phyloP scores from a whole-genome alignment of 2,113 vertebrate species.

The Colossoma macropomum region DNA sequence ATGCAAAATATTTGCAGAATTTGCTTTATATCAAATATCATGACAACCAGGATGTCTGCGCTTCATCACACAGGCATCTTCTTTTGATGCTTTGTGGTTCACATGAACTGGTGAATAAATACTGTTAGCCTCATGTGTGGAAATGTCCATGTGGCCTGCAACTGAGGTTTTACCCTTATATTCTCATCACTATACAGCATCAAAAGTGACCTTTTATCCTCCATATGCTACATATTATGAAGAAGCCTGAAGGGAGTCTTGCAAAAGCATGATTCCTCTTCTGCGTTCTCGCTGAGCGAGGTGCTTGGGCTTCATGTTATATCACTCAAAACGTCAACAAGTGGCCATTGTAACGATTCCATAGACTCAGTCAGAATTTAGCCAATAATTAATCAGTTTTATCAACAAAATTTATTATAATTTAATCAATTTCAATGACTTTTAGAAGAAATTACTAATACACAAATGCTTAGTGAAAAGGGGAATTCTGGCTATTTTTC shows the following conservation, averaged over 20 bases:
- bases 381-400: no score
- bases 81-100: not conserved
- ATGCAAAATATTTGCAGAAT: slow-evolving; percentile 23
- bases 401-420: no score
- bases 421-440: no score
- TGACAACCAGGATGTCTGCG: slow-evolving; percentile 1
- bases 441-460: no score
- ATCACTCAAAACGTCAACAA: not conserved
- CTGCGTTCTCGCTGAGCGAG: not conserved
- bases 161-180: not conserved
- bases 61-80: not conserved
- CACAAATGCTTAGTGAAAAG: no score
- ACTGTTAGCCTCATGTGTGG: not conserved
- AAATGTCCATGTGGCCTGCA: not conserved
- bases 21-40: slow-evolving; percentile 6
- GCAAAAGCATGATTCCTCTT: not conserved
- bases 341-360: not conserved
- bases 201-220: slow-evolving; percentile 23
- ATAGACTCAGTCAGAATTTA: no score
- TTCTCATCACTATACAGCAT: slow-evolving; percentile 9
- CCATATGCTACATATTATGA: slow-evolving; percentile 16
- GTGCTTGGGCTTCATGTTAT: not conserved
- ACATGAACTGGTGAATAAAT: not conserved
- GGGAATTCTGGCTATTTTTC: no score
- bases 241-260: not conserved